phyloP scores from a whole-genome alignment of 2,888 invertebrate species.

The Meganola albula region DNA sequence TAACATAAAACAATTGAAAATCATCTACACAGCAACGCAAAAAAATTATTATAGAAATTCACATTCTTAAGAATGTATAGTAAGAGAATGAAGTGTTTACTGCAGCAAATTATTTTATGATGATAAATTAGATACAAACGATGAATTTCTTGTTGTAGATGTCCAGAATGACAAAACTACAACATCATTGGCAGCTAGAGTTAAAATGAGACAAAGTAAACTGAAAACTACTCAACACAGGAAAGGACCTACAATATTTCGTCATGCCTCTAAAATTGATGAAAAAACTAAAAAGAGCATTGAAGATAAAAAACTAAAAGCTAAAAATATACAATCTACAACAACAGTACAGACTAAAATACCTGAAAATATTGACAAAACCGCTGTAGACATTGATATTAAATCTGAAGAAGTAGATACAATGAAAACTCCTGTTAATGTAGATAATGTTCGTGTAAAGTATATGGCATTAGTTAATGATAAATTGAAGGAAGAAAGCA shows the following conservation, averaged over 20 bases:
- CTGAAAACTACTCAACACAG: conserved; percentile 8
- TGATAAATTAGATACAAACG: conserved; percentile 15
- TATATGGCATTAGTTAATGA: conserved; percentile 19
- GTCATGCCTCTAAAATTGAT: conserved; percentile 6
- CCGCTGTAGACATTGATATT: conserved; percentile 2
- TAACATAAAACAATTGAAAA: no score
- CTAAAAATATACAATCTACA: conserved; percentile 1
- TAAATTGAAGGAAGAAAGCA: conserved; percentile 16
- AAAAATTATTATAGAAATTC: no score
- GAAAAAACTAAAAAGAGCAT: conserved; percentile 11
- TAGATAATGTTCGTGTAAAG: conserved; percentile 16
- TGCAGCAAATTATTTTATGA: conserved; percentile 3
- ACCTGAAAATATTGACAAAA: not conserved
- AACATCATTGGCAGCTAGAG: conserved; percentile 14
- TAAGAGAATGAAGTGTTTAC: not conserved
- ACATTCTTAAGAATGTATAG: conserved; percentile 3
- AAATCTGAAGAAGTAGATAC: conserved; percentile 9
- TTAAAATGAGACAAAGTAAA: conserved; percentile 14
- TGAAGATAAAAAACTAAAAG: conserved; percentile 11
- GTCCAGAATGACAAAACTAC: conserved; percentile 25
- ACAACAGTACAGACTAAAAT: not conserved
- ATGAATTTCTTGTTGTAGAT: conserved; percentile 32
- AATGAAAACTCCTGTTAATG: conserved; percentile 8
- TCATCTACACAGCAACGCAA: no score
- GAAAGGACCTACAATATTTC: conserved; percentile 18